A percentile compares a stretch with the other conserved stretches of the same genome.
phyloP scores from a whole-genome alignment of 2,888 invertebrate species.

The Drosophila cognata region DNA sequence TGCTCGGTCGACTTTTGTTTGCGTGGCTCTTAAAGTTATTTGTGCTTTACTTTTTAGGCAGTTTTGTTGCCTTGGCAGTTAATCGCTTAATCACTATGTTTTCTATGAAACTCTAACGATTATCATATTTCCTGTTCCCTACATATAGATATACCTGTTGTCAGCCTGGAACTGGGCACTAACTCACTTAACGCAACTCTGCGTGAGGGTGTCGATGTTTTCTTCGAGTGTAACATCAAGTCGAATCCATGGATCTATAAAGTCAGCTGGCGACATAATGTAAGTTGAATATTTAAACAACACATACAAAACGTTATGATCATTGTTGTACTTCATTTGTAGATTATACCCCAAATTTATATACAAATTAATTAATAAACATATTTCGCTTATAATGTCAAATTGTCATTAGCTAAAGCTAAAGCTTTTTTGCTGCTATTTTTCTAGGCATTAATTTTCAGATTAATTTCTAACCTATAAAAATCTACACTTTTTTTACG shows the following conservation, averaged over 20 bases:
- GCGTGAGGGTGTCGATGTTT: constrained; percentile 95
- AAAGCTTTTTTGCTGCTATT: neutral
- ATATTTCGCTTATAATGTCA: no score
- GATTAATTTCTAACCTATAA: neutral
- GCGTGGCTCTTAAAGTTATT: constrained; percentile 19
- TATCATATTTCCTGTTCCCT: neutral
- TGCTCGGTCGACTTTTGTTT: constrained; percentile 7
- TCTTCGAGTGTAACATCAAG: constrained; percentile 95
- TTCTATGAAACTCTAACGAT: constrained; percentile 3
- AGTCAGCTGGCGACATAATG: constrained; percentile 92
- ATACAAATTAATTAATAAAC: no score
- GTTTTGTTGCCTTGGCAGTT: constrained; percentile 20
- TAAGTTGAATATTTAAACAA: constrained; percentile 85
- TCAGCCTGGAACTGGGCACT: constrained; percentile 92
- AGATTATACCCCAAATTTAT: neutral
- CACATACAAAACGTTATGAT: neutral
- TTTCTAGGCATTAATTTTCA: neutral
- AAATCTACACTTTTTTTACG: neutral
- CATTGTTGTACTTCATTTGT: neutral
- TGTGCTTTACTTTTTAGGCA: constrained; percentile 19
- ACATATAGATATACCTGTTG: constrained; percentile 91
- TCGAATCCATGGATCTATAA: constrained; percentile 94
- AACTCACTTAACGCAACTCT: constrained; percentile 91
- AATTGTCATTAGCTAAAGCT: no score
- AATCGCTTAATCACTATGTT: constrained; percentile 1